Evolutionary conservation across 1,140 invertebrate genomes (phyloP).

Genomic region (Drosophila azteca): DNA sequence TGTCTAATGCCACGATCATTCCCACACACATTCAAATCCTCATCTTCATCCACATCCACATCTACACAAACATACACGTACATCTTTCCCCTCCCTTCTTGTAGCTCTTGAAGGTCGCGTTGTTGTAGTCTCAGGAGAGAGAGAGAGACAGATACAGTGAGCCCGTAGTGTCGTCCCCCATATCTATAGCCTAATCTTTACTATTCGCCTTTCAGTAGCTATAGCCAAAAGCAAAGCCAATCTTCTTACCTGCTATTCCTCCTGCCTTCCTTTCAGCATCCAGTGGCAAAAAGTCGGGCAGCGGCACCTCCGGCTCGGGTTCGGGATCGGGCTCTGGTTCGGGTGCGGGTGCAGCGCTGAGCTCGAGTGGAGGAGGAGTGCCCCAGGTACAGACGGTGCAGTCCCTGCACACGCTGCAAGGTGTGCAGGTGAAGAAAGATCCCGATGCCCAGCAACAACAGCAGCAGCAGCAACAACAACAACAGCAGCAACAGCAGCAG

Average conservation of each 20-base stretch:
- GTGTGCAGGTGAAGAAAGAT: constrained; percentile 83
- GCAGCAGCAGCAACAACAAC: constrained; percentile 60
- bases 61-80: constrained; percentile 4
- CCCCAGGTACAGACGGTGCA: constrained; percentile 81
- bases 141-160: constrained; percentile 19
- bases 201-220: background rate
- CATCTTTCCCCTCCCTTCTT: background rate
- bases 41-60: background rate
- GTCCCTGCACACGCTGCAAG: constrained; percentile 77
- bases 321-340: constrained; percentile 44
- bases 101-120: constrained; percentile 33
- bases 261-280: constrained; percentile 56
- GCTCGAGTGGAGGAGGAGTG: constrained; percentile 55
- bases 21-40: background rate
- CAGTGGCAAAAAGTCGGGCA: constrained; percentile 68
- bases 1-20: too few relatives aligned
- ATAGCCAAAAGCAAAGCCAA: background rate
- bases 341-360: constrained; percentile 53
- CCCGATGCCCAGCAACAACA: constrained; percentile 79
- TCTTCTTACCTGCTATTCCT: constrained; percentile 23
- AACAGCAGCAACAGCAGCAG: constrained; percentile 61
- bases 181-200: constrained; percentile 15
- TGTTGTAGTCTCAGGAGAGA: constrained; percentile 28
- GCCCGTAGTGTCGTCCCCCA: constrained; percentile 36
- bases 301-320: constrained; percentile 44